Percentiles rank a stretch among this genome's conserved stretches.
Conservation (phyloP, 2,888 invertebrate genomes). For the Axea sp. region DNA sequence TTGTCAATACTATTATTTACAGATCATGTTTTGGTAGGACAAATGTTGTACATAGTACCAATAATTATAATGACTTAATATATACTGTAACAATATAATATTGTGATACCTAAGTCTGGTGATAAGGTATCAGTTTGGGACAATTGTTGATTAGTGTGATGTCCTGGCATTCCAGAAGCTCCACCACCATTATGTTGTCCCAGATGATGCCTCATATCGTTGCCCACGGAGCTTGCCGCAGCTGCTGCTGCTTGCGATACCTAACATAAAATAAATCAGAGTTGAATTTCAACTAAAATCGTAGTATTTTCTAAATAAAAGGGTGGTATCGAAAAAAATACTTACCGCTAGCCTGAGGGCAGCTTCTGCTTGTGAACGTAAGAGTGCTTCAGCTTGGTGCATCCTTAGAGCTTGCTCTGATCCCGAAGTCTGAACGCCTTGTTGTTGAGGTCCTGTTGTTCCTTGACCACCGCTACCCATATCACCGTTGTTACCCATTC, state of each 20-base stretch:
- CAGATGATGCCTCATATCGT: constrained; percentile 78
- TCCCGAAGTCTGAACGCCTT: constrained; percentile 75
- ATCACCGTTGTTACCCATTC: constrained; percentile 80
- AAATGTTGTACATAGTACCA: no score
- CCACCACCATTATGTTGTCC: constrained; percentile 78
- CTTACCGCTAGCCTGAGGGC: constrained; percentile 88
- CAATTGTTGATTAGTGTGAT: constrained; percentile 77
- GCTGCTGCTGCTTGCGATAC: constrained; percentile 77
- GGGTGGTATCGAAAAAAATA: constrained; percentile 2
- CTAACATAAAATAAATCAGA: constrained; percentile 72
- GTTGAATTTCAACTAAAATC: no score
- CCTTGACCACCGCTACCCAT: constrained; percentile 77
- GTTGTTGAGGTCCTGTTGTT: constrained; percentile 76
- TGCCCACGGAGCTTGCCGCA: constrained; percentile 78
- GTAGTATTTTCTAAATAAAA: no score
- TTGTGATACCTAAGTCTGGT: constrained; percentile 77
- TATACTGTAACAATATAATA: no score
- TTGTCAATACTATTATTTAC: no score
- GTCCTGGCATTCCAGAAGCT: constrained; percentile 76
- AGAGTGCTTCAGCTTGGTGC: constrained; percentile 88
- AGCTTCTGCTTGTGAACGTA: constrained; percentile 92
- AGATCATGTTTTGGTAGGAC: no score
- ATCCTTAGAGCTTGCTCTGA: constrained; percentile 83
- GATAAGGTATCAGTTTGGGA: constrained; percentile 77
- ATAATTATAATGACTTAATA: no score